Percentiles rank a stretch among this genome's conserved stretches.
phyloP scores from a whole-genome alignment of 1,140 invertebrate species.

The Drosophila lacertosa region DNA sequence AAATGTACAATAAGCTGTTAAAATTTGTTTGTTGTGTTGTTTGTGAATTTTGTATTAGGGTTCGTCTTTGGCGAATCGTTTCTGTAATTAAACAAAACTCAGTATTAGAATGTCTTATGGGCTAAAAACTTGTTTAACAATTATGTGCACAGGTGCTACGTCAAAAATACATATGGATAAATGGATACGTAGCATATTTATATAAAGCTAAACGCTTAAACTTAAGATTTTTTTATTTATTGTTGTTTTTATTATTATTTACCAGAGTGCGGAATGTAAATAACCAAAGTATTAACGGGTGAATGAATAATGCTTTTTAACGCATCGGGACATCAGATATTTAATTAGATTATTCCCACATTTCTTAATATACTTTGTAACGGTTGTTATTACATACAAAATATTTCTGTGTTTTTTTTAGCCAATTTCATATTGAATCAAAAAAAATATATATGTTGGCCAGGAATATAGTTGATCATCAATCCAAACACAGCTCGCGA shows the following conservation, averaged over 20 bases:
- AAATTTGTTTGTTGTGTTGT: constrained; percentile 53
- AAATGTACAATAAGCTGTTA: constrained; percentile 45
- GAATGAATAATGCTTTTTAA: background rate
- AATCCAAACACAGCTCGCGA: background rate
- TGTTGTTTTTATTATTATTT: background rate
- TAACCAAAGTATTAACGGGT: background rate
- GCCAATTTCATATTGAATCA: no score
- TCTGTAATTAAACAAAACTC: constrained; percentile 65
- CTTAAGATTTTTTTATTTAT: background rate
- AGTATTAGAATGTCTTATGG: constrained; percentile 36
- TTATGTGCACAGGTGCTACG: background rate
- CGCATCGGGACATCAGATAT: background rate
- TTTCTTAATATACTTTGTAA: background rate
- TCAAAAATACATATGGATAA: background rate
- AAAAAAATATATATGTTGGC: background rate
- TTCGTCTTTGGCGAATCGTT: constrained; percentile 67
- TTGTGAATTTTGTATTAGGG: constrained; percentile 47
- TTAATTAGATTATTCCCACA: background rate
- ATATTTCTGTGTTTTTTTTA: no score
- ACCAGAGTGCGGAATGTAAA: background rate
- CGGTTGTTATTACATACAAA: no score
- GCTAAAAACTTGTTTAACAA: background rate
- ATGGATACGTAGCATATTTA: background rate
- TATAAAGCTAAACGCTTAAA: constrained; percentile 2
- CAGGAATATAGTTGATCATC: background rate